phyloP scores from a whole-genome alignment of 1,140 invertebrate species.

The Mamestra configurata region DNA sequence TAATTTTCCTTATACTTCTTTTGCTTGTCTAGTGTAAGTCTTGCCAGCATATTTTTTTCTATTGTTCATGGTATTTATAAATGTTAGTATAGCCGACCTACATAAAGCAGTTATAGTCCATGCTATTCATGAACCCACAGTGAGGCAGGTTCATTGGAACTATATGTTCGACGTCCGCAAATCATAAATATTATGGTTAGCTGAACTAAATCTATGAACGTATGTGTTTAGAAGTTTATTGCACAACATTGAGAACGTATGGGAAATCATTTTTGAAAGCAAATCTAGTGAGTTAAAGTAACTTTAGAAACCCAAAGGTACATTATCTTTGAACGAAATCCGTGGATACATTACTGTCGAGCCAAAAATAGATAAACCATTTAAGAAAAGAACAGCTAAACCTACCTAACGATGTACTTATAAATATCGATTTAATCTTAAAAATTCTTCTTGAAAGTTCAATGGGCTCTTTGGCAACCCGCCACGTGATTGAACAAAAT shows the following conservation, averaged over 20 bases:
- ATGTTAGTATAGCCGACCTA: not conserved
- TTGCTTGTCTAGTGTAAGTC: too few species aligned
- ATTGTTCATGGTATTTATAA: too few species aligned
- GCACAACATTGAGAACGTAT: not conserved
- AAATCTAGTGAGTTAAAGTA: too few species aligned
- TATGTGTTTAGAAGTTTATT: not conserved
- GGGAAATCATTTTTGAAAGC: too few species aligned
- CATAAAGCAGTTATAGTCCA: not conserved
- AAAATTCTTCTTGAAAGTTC: conserved; percentile 12
- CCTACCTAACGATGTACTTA: conserved; percentile 15
- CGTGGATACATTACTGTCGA: not conserved
- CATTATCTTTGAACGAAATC: not conserved
- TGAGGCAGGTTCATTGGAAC: conserved; percentile 7
- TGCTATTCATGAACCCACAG: not conserved
- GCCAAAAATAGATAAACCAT: not conserved
- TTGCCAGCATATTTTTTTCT: too few species aligned
- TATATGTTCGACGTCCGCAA: not conserved
- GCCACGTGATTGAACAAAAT: conserved; percentile 20
- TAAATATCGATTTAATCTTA: conserved; percentile 14
- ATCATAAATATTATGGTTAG: conserved; percentile 28
- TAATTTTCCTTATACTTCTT: too few species aligned
- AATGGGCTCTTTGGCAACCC: conserved; percentile 23
- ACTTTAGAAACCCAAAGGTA: not conserved
- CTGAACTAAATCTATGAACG: conserved; percentile 8
- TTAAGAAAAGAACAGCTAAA: not conserved